Conservation (phyloP, 1,140 invertebrate genomes). For the Micrasema minimum region DNA sequence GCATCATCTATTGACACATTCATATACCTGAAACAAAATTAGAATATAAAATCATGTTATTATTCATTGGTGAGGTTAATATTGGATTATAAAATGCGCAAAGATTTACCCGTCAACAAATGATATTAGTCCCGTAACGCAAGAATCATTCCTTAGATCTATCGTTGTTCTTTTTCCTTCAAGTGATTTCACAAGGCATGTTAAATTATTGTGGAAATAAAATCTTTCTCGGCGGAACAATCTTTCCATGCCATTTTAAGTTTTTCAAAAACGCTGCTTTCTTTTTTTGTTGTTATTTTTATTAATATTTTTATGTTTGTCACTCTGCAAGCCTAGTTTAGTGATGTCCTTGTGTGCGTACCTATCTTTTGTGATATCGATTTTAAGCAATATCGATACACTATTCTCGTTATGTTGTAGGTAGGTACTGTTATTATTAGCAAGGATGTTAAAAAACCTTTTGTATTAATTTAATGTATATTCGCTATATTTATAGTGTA, state of each 20-base stretch:
- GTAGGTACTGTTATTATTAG: too few species aligned
- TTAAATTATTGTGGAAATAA: constrained; percentile 67
- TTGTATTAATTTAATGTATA: too few species aligned
- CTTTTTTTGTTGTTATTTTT: too few species aligned
- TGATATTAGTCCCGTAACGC: constrained; percentile 68
- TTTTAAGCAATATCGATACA: too few species aligned
- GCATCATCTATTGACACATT: constrained; percentile 73
- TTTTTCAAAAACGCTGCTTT: too few species aligned
- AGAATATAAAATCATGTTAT: constrained; percentile 14
- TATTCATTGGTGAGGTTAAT: constrained; percentile 6
- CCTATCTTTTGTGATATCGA: too few species aligned
- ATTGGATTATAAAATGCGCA: constrained; percentile 1
- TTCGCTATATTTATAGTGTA: too few species aligned
- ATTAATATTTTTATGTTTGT: too few species aligned
- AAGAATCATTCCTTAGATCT: constrained; percentile 74
- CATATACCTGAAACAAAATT: constrained; percentile 69
- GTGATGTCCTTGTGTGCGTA: too few species aligned
- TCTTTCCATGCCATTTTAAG: constrained; percentile 35
- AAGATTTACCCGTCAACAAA: constrained; percentile 73
- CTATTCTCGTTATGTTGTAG: too few species aligned
- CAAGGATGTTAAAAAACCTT: too few species aligned
- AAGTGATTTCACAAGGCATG: constrained; percentile 72
- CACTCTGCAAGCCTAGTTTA: too few species aligned
- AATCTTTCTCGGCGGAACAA: constrained; percentile 65
- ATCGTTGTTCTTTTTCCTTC: constrained; percentile 73